Base-by-base conservation (phyloP, 2,888 invertebrate genomes). In the Tillus elongatus region DNA sequence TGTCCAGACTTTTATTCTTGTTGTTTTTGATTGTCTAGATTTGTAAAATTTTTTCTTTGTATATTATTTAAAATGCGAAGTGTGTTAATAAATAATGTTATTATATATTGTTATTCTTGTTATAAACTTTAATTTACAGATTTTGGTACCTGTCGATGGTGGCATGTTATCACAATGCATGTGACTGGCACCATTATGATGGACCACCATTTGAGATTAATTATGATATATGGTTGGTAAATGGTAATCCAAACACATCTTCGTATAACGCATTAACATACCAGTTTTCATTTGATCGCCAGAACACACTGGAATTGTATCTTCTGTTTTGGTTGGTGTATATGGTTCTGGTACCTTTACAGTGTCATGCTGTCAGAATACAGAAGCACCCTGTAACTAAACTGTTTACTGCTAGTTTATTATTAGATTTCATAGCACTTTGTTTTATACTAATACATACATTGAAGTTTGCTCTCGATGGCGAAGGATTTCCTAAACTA, bases 71-170 rank as follows among this genome's bases (percentile, higher is more conserved):
- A n/a, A n/a, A n/a, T n/a, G n/a, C n/a, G n/a, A n/a, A n/a, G n/a
- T n/a, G n/a, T n/a, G n/a, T n/a, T n/a, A n/a, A n/a, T n/a, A n/a
- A n/a, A n/a, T n/a, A n/a, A n/a, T n/a, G n/a, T n/a, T n/a, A n/a
- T n/a, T n/a, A n/a, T n/a, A n/a, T n/a, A n/a, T n/a, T n/a, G n/a
- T n/a, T n/a, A n/a, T n/a, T n/a, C n/a, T n/a, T n/a, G n/a, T n/a
- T n/a, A n/a, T n/a, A n/a, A n/a, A n/a, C n/a, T n/a, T n/a, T n/a
- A n/a, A n/a, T 32, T 67, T 64, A 19, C 64, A 90, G 91, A 58
- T 95, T 92, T 66, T 95, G 93, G 93, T 97, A 95, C 68, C 74
- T 96, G 43, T 92, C 93, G 44, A 73, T 96, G 66, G 92, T 93
- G 16, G 82, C 95, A 13, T 97, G 96, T 66, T 87, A 87, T 59